These are phyloP conservation scores for Cossypha dichroa DNA, from an alignment of 2,797 vertebrate genomes.

Conservation along the genomic window DNA sequence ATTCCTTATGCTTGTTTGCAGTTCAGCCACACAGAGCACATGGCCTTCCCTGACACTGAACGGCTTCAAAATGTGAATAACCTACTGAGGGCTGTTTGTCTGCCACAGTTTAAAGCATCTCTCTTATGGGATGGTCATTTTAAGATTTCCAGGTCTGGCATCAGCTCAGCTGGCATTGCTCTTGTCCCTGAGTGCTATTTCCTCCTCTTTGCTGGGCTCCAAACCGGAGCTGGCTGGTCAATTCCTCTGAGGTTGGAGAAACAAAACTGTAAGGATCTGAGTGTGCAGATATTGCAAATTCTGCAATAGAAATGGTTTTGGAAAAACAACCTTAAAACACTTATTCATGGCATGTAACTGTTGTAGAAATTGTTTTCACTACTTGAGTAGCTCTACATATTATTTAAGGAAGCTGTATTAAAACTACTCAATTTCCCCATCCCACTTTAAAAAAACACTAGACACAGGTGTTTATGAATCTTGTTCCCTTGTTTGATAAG, in stretches of 20 bases:
- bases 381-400: neutral
- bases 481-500: neutral
- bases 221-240: neutral
- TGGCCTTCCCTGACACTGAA: neutral
- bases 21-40: neutral
- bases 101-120: neutral
- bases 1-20: neutral
- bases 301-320: neutral
- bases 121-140: neutral
- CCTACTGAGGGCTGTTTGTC: neutral
- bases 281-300: neutral
- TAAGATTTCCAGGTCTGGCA: neutral
- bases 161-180: neutral
- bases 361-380: neutral
- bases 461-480: neutral
- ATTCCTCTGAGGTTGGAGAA: neutral
- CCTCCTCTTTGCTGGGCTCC: neutral
- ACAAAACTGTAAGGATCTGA: neutral
- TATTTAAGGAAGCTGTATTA: neutral
- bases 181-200: neutral
- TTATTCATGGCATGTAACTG: fast-evolving
- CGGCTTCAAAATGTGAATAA: neutral
- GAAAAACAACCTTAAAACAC: neutral
- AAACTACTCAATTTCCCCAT: neutral
- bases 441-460: neutral